Conservation (phyloP, 2,888 invertebrate genomes). For the Anarsia innoxiella region DNA sequence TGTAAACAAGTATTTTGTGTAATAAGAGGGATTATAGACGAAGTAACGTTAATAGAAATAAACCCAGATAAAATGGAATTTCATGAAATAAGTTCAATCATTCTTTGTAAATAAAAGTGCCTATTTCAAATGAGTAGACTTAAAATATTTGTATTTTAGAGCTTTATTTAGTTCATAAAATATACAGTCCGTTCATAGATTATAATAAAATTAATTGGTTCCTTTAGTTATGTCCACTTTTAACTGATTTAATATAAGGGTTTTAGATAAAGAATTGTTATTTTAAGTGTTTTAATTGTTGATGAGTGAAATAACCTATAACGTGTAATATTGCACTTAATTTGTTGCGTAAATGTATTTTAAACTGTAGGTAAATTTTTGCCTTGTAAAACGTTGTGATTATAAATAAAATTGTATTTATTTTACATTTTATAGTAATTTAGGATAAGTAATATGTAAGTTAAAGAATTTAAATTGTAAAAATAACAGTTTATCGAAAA, state of each 20-base stretch:
- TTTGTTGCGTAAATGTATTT: not conserved
- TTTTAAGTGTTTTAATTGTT: constrained; percentile 1
- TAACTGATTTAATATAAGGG: constrained; percentile 9
- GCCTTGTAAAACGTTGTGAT: constrained; percentile 57
- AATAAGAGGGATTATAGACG: too few relatives aligned
- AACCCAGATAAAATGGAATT: too few relatives aligned
- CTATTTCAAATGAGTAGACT: too few relatives aligned
- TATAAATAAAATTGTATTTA: constrained; percentile 48
- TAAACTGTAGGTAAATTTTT: constrained; percentile 23
- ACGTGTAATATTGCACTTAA: not conserved
- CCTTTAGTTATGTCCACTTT: constrained; percentile 27
- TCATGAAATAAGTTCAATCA: too few relatives aligned
- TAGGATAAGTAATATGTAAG: constrained; percentile 28
- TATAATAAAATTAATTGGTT: constrained; percentile 35
- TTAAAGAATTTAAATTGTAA: constrained; percentile 40
- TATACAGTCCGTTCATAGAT: constrained; percentile 17
- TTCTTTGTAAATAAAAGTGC: too few relatives aligned
- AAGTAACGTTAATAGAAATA: too few relatives aligned
- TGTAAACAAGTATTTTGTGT: too few relatives aligned
- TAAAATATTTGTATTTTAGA: too few relatives aligned
- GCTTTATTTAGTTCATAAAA: constrained; percentile 36
- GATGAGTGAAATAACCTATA: not conserved
- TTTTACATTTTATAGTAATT: constrained; percentile 34
- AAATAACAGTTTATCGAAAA: constrained; percentile 47
- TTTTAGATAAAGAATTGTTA: constrained; percentile 18